Conservation (phyloP, 2,888 invertebrate species). For the Seira sanloemensis region DNA sequence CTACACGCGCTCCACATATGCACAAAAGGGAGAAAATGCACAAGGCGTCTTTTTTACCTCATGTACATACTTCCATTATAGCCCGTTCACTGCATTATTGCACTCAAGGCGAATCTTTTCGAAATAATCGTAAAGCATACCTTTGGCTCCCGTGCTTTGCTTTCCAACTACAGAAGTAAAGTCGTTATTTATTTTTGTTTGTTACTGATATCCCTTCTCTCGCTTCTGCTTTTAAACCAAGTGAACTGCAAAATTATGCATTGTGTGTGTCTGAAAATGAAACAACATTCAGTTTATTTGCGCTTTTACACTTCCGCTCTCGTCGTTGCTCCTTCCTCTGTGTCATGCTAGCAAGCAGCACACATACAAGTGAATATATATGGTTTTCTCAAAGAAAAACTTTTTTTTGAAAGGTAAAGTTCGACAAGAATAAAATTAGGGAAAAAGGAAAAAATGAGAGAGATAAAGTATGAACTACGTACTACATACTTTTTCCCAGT, state of each 20-base stretch:
- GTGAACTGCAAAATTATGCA: conserved; percentile 5
- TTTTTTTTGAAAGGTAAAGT: conserved; percentile 1
- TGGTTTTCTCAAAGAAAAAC: neutral
- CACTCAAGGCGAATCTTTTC: conserved; percentile 46
- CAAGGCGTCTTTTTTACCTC: neutral
- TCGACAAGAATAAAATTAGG: neutral
- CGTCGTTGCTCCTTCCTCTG: neutral
- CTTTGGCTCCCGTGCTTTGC: neutral
- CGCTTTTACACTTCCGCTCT: conserved; percentile 26
- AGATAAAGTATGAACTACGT: neutral
- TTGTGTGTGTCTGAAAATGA: neutral
- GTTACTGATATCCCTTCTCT: neutral
- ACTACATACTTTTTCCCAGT: neutral
- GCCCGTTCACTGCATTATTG: conserved; percentile 34
- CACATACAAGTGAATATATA: neutral
- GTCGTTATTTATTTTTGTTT: neutral
- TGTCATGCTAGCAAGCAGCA: neutral
- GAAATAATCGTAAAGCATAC: conserved; percentile 14
- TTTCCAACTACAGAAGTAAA: neutral
- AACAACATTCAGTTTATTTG: conserved; percentile 10
- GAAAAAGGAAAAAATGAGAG: conserved; percentile 11
- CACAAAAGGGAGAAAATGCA: neutral
- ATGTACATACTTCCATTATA: conserved; percentile 15
- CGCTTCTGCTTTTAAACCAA: neutral
- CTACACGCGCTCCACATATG: neutral